Evolutionary conservation across 2,888 invertebrate species (phyloP), one percentile per base, ranked within the genome.

Genomic region (Anorthoa munda): DNA sequence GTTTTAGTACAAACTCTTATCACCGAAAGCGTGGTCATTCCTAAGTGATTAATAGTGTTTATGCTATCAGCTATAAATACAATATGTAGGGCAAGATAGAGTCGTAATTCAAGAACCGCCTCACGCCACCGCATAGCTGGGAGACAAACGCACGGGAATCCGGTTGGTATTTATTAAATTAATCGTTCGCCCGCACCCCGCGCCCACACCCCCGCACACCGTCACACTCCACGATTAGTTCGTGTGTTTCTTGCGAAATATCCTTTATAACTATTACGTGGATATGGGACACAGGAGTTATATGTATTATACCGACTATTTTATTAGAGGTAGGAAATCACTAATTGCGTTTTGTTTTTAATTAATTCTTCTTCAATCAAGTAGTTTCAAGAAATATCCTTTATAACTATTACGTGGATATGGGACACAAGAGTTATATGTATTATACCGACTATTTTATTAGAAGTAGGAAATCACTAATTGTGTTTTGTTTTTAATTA

Each of bases 141-240:
- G 91, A 92, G 94, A 94, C 94, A 93, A 94, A 93, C 94, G 94
- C 91, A 89, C 90, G 75, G 94, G 95, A 92, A 95, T 95, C 91
- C 94, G 90, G 90, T 91, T 89, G 94, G 94, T 93, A 94, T 95
- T 94, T 94, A 94, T 94, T 94, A 93, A 94, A 94, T 94, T 94
- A 95, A 95, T 94, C 92, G 93, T 87, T 87, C 90, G 84, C 89
- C 90, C 86, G 79, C 86, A 76, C 75, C 84, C 15, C 60, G 39
- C 79, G 58, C 11, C 58, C 21, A 51, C 81, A 75, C 83, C 79
- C 75, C 64, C 84, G 75, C 66, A 76, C 76, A 77, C 79, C 77
- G 77, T 68, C 84, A 75, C 81, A 84, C 88, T 69, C 73, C 66
- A 66, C 80, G 77, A 85, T 87, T 84, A 87, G 88, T 88, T 87